phyloP scores from a whole-genome alignment of 2,113 vertebrate genomes.

The Polypterus bichir region DNA sequence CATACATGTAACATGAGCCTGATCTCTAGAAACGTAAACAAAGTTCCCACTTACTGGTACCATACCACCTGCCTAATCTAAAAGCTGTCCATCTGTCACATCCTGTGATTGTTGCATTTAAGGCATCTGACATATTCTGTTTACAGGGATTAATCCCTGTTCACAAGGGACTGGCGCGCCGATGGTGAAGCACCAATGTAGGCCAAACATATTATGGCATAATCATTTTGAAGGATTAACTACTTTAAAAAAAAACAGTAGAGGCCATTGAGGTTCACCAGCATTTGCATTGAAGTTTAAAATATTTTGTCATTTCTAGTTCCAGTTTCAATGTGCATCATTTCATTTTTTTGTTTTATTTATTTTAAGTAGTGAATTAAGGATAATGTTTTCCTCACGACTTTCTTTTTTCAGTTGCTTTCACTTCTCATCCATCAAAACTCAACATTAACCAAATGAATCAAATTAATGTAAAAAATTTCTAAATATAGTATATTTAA shows the following conservation, averaged over 20 bases:
- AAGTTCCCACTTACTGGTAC: background rate
- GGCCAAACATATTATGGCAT: background rate
- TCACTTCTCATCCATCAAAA: no score
- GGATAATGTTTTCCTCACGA: no score
- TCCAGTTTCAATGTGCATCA: no score
- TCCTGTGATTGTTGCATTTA: background rate
- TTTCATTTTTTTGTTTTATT: no score
- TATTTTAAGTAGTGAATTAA: no score
- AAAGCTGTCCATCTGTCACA: slow-evolving; percentile 8
- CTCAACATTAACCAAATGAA: no score
- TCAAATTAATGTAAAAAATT: no score
- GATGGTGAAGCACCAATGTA: background rate
- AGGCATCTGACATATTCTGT: background rate
- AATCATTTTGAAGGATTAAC: background rate
- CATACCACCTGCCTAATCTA: background rate
- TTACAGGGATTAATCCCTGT: background rate
- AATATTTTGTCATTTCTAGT: no score
- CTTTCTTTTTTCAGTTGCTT: no score
- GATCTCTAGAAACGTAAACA: background rate
- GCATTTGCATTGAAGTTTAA: no score
- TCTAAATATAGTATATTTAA: no score
- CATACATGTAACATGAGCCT: slow-evolving; percentile 7
- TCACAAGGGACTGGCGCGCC: background rate
- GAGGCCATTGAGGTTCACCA: no score
- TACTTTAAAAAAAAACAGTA: background rate